Evolutionary conservation across 2,888 invertebrate genomes (phyloP).

Genomic region (Caenorhabditis angaria): DNA sequence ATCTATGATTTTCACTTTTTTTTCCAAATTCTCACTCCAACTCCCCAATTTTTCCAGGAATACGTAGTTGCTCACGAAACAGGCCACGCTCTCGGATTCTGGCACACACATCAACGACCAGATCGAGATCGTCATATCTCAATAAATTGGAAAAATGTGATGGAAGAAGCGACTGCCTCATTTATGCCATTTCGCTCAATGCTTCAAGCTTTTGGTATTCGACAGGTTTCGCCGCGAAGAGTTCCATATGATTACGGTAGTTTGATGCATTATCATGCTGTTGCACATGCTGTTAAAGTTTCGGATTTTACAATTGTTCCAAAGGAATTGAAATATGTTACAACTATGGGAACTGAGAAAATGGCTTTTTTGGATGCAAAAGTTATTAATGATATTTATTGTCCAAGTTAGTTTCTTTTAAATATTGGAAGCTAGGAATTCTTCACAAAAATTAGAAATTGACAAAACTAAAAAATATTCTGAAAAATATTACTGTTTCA

Average conservation of each 20-base stretch:
- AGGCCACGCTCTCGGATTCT: slow-evolving; percentile 71
- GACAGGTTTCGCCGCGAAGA: slow-evolving; percentile 70
- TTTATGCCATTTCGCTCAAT: slow-evolving; percentile 72
- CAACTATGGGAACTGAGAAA: slow-evolving; percentile 71
- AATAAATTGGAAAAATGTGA: slow-evolving; percentile 66
- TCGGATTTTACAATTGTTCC: slow-evolving; percentile 72
- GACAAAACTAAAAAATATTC: neutral
- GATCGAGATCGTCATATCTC: slow-evolving; percentile 59
- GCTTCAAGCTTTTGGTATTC: slow-evolving; percentile 71
- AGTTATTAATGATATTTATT: slow-evolving; percentile 72
- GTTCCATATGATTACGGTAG: slow-evolving; percentile 71
- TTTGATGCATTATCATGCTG: slow-evolving; percentile 71
- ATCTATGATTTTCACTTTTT: no score
- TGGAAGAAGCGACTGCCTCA: slow-evolving; percentile 68
- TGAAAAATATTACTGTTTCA: neutral
- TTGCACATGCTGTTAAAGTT: slow-evolving; percentile 71
- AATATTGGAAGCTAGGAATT: no score
- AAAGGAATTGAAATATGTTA: slow-evolving; percentile 71
- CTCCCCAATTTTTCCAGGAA: slow-evolving; percentile 51
- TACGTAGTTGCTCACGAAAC: slow-evolving; percentile 72
- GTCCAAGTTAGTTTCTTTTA: slow-evolving; percentile 59
- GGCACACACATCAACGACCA: slow-evolving; percentile 72
- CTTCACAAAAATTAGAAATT: neutral
- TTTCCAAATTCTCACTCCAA: no score
- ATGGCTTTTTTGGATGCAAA: slow-evolving; percentile 72